These are phyloP conservation scores for Euplexia lucipara DNA, from an alignment of 2,888 invertebrate genomes.

Conservation along the genomic window DNA sequence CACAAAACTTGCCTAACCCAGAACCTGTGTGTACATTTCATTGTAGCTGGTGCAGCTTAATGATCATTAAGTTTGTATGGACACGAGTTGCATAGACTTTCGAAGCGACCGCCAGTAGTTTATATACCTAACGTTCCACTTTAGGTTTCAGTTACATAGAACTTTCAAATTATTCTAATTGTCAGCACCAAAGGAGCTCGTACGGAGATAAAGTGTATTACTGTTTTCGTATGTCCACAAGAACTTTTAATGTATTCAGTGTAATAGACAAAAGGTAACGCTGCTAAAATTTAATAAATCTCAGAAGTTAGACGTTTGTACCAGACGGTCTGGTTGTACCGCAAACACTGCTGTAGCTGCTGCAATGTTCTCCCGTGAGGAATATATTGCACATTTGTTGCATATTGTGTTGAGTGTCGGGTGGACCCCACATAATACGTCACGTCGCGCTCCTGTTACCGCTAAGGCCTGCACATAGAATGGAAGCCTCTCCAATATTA, in stretches of 20 bases:
- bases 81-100: constrained; percentile 3
- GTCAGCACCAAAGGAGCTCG: constrained; percentile 10
- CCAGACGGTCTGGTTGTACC: constrained; percentile 39
- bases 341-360: constrained; percentile 55
- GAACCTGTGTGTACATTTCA: constrained; percentile 10
- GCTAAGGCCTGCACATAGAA: constrained; percentile 73
- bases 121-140: background rate
- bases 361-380: constrained; percentile 52
- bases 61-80: constrained; percentile 29
- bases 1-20: background rate
- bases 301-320: constrained; percentile 54
- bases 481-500: constrained; percentile 75
- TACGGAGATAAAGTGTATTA: constrained; percentile 29
- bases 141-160: constrained; percentile 10
- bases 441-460: constrained; percentile 73
- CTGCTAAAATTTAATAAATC: constrained; percentile 57
- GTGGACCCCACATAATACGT: constrained; percentile 77
- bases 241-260: constrained; percentile 21
- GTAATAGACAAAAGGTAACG: constrained; percentile 23
- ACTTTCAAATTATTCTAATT: constrained; percentile 24
- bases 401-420: constrained; percentile 74
- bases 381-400: constrained; percentile 77
- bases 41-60: constrained; percentile 11
- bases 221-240: constrained; percentile 12
- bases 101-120: constrained; percentile 17